Percentiles rank a stretch among this genome's conserved stretches.
Conservation (phyloP, 2,113 vertebrate species). For the Formicarius rufipectus region DNA sequence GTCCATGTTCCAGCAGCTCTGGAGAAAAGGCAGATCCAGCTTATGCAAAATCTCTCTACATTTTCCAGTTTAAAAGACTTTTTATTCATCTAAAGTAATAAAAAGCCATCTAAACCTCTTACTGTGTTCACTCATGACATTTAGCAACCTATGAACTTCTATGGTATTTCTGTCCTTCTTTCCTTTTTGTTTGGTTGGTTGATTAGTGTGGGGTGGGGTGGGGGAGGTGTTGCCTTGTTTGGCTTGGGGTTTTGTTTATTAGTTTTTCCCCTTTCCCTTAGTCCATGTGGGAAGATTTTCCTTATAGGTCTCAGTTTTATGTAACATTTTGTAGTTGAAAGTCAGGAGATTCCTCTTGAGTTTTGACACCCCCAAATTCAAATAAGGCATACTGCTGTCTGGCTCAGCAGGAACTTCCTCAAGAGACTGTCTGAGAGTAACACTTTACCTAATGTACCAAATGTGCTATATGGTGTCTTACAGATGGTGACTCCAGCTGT, state of each 20-base stretch:
- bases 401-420: neutral
- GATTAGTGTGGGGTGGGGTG: no score
- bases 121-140: neutral
- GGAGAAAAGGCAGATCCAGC: neutral
- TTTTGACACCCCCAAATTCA: neutral
- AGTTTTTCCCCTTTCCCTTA: neutral
- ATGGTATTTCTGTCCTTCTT: neutral
- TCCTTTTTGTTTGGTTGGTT: neutral
- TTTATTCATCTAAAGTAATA: neutral
- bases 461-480: neutral
- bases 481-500: neutral
- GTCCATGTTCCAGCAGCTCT: neutral
- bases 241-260: neutral
- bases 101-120: neutral
- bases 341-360: neutral
- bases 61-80: neutral
- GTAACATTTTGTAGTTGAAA: neutral
- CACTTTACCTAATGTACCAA: neutral
- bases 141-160: neutral
- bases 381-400: neutral
- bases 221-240: neutral
- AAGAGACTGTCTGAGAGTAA: neutral
- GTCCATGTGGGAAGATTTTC: neutral
- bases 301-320: neutral
- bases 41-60: neutral